Base-by-base conservation (phyloP, 2,113 vertebrate species). In the Balaeniceps rex region DNA sequence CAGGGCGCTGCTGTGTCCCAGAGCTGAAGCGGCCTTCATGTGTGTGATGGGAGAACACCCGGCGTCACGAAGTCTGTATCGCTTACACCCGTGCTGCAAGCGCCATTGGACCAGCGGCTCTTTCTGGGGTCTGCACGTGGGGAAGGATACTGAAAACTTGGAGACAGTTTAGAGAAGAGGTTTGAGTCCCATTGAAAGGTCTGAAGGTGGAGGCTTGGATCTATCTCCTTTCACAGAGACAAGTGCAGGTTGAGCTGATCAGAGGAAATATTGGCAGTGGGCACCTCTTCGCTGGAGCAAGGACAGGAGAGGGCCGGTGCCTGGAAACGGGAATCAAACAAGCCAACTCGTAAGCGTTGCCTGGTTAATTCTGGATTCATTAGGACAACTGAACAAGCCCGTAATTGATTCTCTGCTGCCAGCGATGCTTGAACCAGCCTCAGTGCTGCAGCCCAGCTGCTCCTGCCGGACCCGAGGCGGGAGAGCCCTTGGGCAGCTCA, bases 391-490 rank as follows among this genome's bases (percentile, higher is more conserved):
- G 49, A 19, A 19, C 2, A 8, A 66, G 51, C 19, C 85, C 18
- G 14, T 54, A 25, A 10, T 29, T 18, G 83, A 60, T 26, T 49
- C 74, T 44, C 47, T 83, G 65, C 70, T 79, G 79, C 70, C 57
- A n/a, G 75, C 3, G 10, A 14, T 2, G 33, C 75, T 24, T 5
- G 66, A 31, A 7, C 1, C 1, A 2, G 19, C 54, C 68, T 46
- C 0, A 4, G 77, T 1, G 29, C 86, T 10, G 46, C 61, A n/a
- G 63, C n/a, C 66, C 10, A 7, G 52, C 36, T 0, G 5, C 29
- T 71, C 26, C 55, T 3, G 2, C 60, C 0, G 0, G 63, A 3
- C 19, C 4, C 1, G 5, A 15, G 47, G 42, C 0, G 0, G 83
- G 16, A 9, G 83, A 85, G 60, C 60, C 65, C 11, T 7, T 0